Evolutionary conservation across 2,888 invertebrate species (phyloP), one percentile per base, ranked within the genome.

Genomic region (Drosophila nr. perissopoda): DNA sequence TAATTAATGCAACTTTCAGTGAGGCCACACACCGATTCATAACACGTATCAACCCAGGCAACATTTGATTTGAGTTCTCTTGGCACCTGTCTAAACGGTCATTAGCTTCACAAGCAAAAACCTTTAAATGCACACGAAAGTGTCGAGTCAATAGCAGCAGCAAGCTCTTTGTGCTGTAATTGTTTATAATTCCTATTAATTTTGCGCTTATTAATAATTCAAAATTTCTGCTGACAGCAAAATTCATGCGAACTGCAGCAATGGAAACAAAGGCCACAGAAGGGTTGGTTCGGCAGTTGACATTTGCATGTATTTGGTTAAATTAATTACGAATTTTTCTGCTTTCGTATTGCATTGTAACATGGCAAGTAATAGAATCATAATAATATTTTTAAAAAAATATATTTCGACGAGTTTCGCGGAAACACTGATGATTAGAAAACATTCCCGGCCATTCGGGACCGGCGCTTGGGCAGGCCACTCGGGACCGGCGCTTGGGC

Each of bases 181-280:
- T 81, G 69, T 73, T 79, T 62, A 67, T 63, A 77, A 77, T 87
- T 87, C 90, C 72, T 71, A 72, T 80, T 89, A 87, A 91, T 74
- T 87, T 71, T 73, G 76, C 69, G 75, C 70, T 82, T 75, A 76
- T 66, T 74, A 80, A 80, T 85, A 88, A 82, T 74, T 73, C 52
- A 29, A 67, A 61, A 38, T 74, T 73, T 70, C 61, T 83, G 86
- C 85, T 85, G 85, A 85, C 81, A 13, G 29, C 49, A 73, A 77
- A 88, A 79, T 89, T 89, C 86, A 59, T 62, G 61, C 40, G 88
- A 89, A 89, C 29, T 69, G 52, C 54, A 66, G 54, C 40, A 62
- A 46, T 67, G 82, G 46, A 64, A 77, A 49, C 53, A 57, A 64
- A 77, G 68, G 53, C 68, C 69, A 64, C 62, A 21, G n/a, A 65